A percentile compares a stretch with the other conserved stretches of the same genome.
Conservation (phyloP, 2,113 vertebrate genomes). For the Anseranas semipalmata region DNA sequence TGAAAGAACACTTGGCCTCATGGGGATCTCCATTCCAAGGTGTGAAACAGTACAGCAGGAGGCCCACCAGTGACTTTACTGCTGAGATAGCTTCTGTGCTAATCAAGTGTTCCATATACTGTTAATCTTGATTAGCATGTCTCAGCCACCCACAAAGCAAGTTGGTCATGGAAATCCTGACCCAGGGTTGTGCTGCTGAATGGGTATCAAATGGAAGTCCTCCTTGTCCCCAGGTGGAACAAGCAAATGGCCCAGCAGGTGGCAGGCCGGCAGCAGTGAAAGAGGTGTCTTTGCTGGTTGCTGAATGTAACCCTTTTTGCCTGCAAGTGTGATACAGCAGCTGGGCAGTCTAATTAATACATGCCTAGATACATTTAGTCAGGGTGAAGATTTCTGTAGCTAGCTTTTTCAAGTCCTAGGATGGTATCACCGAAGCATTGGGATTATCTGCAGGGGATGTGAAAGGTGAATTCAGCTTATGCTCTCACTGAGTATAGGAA, state of each 20-base stretch:
- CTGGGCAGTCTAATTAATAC: background rate
- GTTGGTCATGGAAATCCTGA: accelerated
- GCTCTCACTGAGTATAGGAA: background rate
- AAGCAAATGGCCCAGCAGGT: constrained; percentile 13
- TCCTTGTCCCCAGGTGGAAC: background rate
- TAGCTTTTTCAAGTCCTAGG: background rate
- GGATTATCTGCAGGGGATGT: background rate
- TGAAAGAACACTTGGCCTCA: background rate
- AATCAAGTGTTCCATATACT: accelerated
- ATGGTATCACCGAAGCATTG: accelerated
- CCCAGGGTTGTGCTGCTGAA: background rate
- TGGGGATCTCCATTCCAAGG: background rate
- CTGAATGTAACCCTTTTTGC: background rate
- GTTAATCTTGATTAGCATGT: background rate
- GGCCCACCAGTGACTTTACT: background rate
- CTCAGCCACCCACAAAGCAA: accelerated
- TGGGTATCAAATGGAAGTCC: background rate
- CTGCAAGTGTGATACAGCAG: background rate
- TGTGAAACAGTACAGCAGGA: background rate
- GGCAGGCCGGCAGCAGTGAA: constrained; percentile 14
- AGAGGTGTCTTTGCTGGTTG: background rate
- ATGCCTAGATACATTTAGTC: accelerated
- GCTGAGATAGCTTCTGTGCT: background rate
- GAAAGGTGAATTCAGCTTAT: background rate
- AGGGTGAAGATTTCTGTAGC: background rate